A percentile compares a stretch with the other conserved stretches of the same genome.
Evolutionary conservation across 2,797 vertebrate species (phyloP).

Genomic region (Coranthus polyacanthus): DNA sequence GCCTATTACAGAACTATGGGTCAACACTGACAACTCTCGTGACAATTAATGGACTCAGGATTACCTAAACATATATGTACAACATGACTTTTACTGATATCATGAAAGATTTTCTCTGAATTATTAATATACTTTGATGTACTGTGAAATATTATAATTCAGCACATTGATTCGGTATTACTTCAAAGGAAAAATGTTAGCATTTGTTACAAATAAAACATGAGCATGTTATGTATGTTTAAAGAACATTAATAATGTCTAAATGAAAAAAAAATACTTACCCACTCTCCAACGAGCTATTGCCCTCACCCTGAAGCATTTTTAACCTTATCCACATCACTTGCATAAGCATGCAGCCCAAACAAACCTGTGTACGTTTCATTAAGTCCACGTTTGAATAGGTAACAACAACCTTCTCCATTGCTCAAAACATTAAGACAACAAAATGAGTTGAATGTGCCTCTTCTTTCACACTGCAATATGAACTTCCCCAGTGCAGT

Average conservation of each 20-base stretch:
- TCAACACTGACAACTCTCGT: too few species aligned
- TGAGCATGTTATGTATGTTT: neutral
- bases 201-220: neutral
- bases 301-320: slow-evolving; percentile 39
- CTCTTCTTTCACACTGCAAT: slow-evolving; percentile 68
- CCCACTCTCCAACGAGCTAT: slow-evolving; percentile 41
- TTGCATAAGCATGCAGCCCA: slow-evolving; percentile 66
- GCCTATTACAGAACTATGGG: too few species aligned
- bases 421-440: slow-evolving; percentile 65
- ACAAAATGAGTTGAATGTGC: slow-evolving; percentile 62
- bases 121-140: neutral
- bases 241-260: slow-evolving; percentile 3
- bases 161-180: neutral
- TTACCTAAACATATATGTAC: too few species aligned
- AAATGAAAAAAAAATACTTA: slow-evolving; percentile 35
- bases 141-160: neutral
- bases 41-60: too few species aligned
- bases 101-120: neutral
- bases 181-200: neutral
- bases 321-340: slow-evolving; percentile 62
- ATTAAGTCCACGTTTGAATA: slow-evolving; percentile 75
- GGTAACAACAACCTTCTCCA: slow-evolving; percentile 59
- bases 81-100: neutral
- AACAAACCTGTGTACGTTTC: slow-evolving; percentile 58
- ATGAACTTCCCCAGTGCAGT: slow-evolving; percentile 54